Base-by-base conservation (phyloP, 37 sponge, comb jelly and placozoan species). In the Aplysina aerophoba region DNA sequence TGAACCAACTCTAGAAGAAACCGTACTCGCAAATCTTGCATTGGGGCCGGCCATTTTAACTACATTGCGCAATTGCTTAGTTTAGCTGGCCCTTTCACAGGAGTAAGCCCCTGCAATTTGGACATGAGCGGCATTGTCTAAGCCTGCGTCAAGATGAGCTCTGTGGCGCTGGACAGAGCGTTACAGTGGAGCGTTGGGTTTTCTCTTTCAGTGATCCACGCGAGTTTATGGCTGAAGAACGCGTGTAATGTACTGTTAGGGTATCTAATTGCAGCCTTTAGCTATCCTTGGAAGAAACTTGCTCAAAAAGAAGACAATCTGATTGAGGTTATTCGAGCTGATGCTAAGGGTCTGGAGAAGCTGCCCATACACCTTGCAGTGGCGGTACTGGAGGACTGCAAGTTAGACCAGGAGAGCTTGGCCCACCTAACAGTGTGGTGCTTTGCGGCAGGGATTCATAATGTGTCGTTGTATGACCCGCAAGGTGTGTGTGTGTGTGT, bases 401-500 rank as follows among this genome's bases (percentile, higher is more conserved):
- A 75, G 54, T 1, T 88, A 25, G 62, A 57, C 1, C 55, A 57
- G 35, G 88, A 79, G 16, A 88, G 92, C 60, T 33, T 95, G 22
- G 92, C 93, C 20, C 60, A 81, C 4, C 16, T 90, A 15, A 82
- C 87, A 17, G 61, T 53, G 21, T 95, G 95, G 95, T 83, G 88
- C 15, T 87, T 90, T 25, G 64, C 88, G 5, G 35, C 37, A 25
- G 93, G 93, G 8, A 68, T 87, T 0, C 79, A 74, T 11, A 22
- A 54, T 69, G 90, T 95, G 17, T 85, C 91, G 2, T 64, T 95
- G 0, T 95, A 88, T 72, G 89, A 90, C 57, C 62, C 79, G 19
- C 24, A 60, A 84, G 95, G 95, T 95, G 25, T 36, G 81, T 21
- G n/a, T n/a, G n/a, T n/a, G n/a, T n/a, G n/a, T n/a, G n/a, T n/a